Percentiles rank a stretch among this genome's conserved stretches.
phyloP scores from a whole-genome alignment of 2,888 invertebrate species.

The Cerastoderma edule region DNA sequence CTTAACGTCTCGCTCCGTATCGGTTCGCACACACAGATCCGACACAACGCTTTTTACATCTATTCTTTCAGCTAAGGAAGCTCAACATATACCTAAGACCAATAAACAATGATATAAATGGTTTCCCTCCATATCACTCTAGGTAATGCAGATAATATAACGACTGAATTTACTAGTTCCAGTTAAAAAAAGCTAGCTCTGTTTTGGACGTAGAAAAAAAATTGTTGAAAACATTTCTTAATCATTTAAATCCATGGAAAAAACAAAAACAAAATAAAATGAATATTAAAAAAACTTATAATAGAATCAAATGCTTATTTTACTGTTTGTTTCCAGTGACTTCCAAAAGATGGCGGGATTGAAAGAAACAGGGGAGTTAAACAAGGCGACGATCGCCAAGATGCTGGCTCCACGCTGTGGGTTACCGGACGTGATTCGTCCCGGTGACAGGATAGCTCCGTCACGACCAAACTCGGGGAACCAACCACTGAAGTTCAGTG shows the following conservation, averaged over 20 bases:
- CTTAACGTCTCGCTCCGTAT: too few species aligned
- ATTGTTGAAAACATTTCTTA: too few species aligned
- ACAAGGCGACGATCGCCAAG: conserved; percentile 70
- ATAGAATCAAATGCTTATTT: background rate
- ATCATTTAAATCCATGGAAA: background rate
- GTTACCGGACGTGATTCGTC: conserved; percentile 73
- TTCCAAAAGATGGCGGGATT: conserved; percentile 79
- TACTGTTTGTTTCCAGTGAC: conserved; percentile 31
- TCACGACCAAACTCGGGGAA: conserved; percentile 24
- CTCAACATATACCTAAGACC: too few species aligned
- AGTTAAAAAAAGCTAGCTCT: too few species aligned
- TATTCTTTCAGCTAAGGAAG: too few species aligned
- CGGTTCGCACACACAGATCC: too few species aligned
- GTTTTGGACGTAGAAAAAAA: too few species aligned
- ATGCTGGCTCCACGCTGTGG: conserved; percentile 81
- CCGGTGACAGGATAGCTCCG: conserved; percentile 53
- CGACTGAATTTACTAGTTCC: too few species aligned
- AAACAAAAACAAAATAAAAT: background rate
- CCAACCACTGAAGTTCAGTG: conserved; percentile 62
- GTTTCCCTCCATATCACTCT: too few species aligned
- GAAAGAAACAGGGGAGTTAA: conserved; percentile 74
- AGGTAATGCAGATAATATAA: too few species aligned
- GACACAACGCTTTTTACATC: too few species aligned
- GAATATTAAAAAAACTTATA: background rate
- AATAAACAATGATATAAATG: too few species aligned